phyloP scores from a whole-genome alignment of 2,113 vertebrate genomes.

The Talpa occidentalis region DNA sequence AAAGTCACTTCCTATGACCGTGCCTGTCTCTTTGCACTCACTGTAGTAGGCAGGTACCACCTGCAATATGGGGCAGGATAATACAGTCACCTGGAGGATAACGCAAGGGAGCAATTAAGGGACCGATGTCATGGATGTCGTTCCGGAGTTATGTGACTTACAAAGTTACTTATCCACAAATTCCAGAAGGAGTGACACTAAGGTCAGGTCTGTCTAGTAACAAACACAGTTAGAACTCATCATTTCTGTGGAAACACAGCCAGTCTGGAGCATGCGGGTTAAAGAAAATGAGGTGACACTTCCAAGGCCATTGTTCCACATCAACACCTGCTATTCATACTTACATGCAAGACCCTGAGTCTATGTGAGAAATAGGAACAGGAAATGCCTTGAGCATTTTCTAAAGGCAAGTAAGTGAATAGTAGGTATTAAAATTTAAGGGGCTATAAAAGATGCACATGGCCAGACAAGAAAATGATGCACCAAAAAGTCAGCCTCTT shows the following conservation, averaged over 20 bases:
- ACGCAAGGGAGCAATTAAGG: not conserved
- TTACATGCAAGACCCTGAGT: not conserved
- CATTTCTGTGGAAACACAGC: not conserved
- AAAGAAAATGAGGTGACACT: not conserved
- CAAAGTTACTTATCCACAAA: not conserved
- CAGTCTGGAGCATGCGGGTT: not conserved
- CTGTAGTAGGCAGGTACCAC: not conserved
- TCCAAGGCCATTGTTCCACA: not conserved
- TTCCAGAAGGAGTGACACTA: not conserved
- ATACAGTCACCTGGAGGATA: not conserved
- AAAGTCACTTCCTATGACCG: not conserved
- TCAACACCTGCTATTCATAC: not conserved
- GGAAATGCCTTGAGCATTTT: not conserved
- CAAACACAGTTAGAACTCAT: not conserved
- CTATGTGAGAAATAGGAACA: not conserved
- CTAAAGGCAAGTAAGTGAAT: not conserved
- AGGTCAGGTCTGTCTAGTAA: not conserved
- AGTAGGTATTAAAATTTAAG: not conserved
- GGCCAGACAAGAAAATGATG: not conserved
- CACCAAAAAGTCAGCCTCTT: no score
- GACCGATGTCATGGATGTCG: not conserved
- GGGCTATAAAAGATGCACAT: not conserved
- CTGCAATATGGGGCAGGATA: not conserved
- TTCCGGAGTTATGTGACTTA: not conserved
- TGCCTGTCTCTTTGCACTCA: not conserved